Percentiles rank a stretch among this genome's conserved stretches.
These are phyloP conservation scores for Notocelia uddmanniana DNA, from an alignment of 2,888 invertebrate genomes.

Conservation along the genomic window DNA sequence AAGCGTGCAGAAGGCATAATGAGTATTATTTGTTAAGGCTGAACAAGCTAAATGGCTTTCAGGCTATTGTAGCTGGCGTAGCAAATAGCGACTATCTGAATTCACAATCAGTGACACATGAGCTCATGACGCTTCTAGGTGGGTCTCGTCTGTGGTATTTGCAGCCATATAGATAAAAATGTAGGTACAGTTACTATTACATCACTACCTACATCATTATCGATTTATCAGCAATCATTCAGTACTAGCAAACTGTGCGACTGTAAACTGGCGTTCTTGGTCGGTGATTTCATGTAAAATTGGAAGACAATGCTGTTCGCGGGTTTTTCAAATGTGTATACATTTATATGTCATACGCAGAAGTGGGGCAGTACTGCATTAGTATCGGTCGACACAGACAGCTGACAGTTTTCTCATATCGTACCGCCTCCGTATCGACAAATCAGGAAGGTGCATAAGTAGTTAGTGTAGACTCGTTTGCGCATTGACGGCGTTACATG, in stretches of 20 bases:
- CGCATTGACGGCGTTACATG: too few species aligned
- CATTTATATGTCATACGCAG: too few species aligned
- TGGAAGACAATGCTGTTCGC: too few species aligned
- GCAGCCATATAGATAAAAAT: neutral
- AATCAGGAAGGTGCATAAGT: too few species aligned
- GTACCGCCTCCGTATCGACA: too few species aligned
- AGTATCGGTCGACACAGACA: too few species aligned
- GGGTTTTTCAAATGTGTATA: too few species aligned
- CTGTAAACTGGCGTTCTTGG: too few species aligned
- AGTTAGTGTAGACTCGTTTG: too few species aligned
- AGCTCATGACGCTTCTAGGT: neutral
- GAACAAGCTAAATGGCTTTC: conserved; percentile 34
- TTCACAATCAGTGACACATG: conserved; percentile 17
- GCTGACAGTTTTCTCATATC: too few species aligned
- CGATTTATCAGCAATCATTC: neutral
- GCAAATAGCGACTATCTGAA: conserved; percentile 7
- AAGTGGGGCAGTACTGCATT: too few species aligned
- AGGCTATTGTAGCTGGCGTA: conserved; percentile 21
- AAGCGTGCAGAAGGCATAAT: conserved; percentile 24
- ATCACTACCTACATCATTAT: neutral
- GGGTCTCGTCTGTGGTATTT: conserved; percentile 7
- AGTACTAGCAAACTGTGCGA: neutral
- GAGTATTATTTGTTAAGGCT: conserved; percentile 33
- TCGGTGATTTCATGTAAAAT: too few species aligned
- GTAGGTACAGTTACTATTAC: neutral